Conservation (phyloP, 2,797 vertebrate species). For the Zonotrichia albicollis region DNA sequence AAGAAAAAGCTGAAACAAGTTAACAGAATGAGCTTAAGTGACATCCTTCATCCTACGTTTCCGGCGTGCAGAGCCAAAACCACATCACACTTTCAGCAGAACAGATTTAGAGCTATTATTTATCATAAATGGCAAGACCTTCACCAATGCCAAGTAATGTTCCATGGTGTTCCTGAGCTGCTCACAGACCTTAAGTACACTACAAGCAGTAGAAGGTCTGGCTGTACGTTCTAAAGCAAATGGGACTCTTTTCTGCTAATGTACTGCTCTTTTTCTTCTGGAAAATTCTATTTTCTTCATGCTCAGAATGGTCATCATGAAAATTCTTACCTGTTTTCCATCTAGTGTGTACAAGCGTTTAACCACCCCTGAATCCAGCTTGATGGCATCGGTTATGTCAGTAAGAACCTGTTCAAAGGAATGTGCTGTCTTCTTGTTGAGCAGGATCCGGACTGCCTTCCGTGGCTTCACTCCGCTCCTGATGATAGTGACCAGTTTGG, state of each 20-base stretch:
- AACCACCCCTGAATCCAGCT: conserved; percentile 93
- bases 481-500: conserved; percentile 97
- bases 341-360: conserved; percentile 94
- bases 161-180: not conserved
- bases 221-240: not conserved
- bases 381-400: conserved; percentile 96
- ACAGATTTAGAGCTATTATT: conserved; percentile 12
- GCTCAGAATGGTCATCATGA: not conserved
- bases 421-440: conserved; percentile 98
- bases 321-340: conserved; percentile 89
- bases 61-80: not conserved
- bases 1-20: conserved; percentile 50
- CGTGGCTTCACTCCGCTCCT: conserved; percentile 96
- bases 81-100: not conserved
- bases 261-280: not conserved
- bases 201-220: not conserved
- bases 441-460: conserved; percentile 91
- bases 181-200: not conserved
- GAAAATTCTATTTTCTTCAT: not conserved
- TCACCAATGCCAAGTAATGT: not conserved
- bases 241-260: not conserved
- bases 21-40: conserved; percentile 8
- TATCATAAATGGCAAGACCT: not conserved
- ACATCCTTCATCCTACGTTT: not conserved
- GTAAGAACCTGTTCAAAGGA: conserved; percentile 97